Conservation (phyloP, 64 coral and sea anemone genomes). For the Porites lutea region DNA sequence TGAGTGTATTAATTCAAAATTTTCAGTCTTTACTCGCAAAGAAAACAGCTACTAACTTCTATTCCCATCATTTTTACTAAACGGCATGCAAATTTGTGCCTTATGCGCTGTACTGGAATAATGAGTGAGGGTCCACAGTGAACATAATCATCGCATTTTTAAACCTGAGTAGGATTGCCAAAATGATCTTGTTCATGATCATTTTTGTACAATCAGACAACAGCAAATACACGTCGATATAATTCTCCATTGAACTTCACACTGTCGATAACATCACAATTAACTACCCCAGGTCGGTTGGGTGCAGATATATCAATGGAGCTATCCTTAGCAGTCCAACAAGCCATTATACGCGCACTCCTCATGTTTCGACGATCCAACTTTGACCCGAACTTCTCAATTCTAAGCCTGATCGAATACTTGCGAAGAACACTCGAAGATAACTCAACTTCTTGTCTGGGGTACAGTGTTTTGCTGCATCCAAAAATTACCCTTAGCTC, state of each 20-base stretch:
- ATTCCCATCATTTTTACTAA: not conserved
- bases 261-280: slow-evolving; percentile 3
- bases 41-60: slow-evolving; percentile 23
- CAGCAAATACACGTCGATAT: slow-evolving; percentile 5
- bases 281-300: slow-evolving; percentile 32
- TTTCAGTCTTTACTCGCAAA: not conserved
- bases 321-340: slow-evolving; percentile 10
- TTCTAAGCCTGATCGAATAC: slow-evolving; percentile 4
- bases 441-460: not conserved
- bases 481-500: not conserved
- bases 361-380: slow-evolving; percentile 12
- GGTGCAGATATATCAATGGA: not conserved
- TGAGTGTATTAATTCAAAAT: not conserved
- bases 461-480: not conserved
- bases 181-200: slow-evolving; percentile 26
- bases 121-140: not conserved
- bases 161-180: slow-evolving; percentile 18
- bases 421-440: not conserved
- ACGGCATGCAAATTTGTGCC: slow-evolving; percentile 44
- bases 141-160: not conserved
- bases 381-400: slow-evolving; percentile 41
- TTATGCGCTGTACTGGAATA: slow-evolving; percentile 46
- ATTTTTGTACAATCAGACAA: slow-evolving; percentile 11
- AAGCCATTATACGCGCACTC: slow-evolving; percentile 25
- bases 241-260: not conserved